Percentiles rank a stretch among this genome's conserved stretches.
These are phyloP conservation scores for Cotesia glomerata DNA, from an alignment of 1,140 invertebrate species.

Conservation along the genomic window DNA sequence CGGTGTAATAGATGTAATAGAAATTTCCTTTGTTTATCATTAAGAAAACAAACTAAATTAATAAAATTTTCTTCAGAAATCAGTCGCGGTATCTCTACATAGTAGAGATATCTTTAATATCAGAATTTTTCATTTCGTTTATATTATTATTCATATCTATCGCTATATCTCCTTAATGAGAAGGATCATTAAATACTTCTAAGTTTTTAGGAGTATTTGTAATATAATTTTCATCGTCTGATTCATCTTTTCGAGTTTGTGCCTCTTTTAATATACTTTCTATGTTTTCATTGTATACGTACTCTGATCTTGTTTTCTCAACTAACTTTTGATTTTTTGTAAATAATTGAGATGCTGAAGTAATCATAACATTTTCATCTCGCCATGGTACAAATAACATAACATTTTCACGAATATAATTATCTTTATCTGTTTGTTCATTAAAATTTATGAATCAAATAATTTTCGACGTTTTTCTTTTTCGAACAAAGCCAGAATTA, in stretches of 20 bases:
- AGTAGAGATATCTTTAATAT: no score
- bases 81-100: background rate
- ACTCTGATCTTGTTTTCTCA: conserved; percentile 9
- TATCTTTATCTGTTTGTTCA: conserved; percentile 32
- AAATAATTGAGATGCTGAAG: conserved; percentile 26
- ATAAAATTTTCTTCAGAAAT: conserved; percentile 5
- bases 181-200: no score
- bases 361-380: conserved; percentile 38
- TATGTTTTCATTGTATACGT: conserved; percentile 8
- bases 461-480: background rate
- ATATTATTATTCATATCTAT: no score
- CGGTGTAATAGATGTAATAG: conserved; percentile 35
- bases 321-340: background rate
- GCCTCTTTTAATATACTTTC: background rate
- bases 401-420: conserved; percentile 40
- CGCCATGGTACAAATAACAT: conserved; percentile 39
- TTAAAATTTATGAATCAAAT: conserved; percentile 29
- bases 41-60: conserved; percentile 1
- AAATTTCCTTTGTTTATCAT: no score
- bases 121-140: no score
- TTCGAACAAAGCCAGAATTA: background rate
- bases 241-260: background rate
- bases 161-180: no score
- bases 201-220: no score
- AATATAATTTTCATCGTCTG: background rate